A percentile compares a stretch with the other conserved stretches of the same genome.
Evolutionary conservation across 2,113 vertebrate genomes (phyloP).

Genomic region (Macquaria ambigua): DNA sequence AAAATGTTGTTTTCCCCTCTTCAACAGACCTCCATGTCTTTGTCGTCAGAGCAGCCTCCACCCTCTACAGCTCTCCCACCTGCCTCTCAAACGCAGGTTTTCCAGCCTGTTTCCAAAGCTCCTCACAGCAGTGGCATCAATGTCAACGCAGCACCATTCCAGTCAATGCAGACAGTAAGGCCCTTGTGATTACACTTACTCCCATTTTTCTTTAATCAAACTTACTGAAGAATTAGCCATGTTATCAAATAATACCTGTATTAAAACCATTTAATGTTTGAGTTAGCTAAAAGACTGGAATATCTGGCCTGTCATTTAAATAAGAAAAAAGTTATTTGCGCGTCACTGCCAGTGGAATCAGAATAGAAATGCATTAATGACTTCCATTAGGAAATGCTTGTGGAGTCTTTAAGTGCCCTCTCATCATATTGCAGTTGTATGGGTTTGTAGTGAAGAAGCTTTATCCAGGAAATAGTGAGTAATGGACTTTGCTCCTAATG

Average conservation of each 20-base stretch:
- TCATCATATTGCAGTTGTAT: slow-evolving; percentile 23
- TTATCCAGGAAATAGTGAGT: slow-evolving; percentile 37
- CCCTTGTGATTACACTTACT: neutral
- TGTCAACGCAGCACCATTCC: slow-evolving; percentile 99
- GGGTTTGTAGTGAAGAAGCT: slow-evolving; percentile 29
- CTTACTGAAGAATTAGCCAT: neutral
- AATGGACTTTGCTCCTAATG: slow-evolving; percentile 43
- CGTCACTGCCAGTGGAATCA: neutral
- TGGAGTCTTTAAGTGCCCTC: slow-evolving; percentile 16
- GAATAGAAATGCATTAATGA: slow-evolving; percentile 12
- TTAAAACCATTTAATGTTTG: neutral
- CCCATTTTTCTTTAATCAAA: neutral
- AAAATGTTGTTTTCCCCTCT: slow-evolving; percentile 39
- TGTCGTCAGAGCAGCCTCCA: slow-evolving; percentile 92
- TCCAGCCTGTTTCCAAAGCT: slow-evolving; percentile 94
- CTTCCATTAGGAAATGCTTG: neutral
- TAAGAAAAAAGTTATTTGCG: slow-evolving; percentile 3
- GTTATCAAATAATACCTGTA: neutral
- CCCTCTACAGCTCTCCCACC: slow-evolving; percentile 89
- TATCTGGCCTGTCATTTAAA: neutral
- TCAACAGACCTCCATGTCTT: slow-evolving; percentile 91
- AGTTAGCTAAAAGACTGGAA: neutral
- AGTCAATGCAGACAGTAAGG: slow-evolving; percentile 98
- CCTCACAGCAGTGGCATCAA: slow-evolving; percentile 98
- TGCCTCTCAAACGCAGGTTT: slow-evolving; percentile 92